phyloP scores from a whole-genome alignment of 1,140 invertebrate species.

The Lucilia sericata region DNA sequence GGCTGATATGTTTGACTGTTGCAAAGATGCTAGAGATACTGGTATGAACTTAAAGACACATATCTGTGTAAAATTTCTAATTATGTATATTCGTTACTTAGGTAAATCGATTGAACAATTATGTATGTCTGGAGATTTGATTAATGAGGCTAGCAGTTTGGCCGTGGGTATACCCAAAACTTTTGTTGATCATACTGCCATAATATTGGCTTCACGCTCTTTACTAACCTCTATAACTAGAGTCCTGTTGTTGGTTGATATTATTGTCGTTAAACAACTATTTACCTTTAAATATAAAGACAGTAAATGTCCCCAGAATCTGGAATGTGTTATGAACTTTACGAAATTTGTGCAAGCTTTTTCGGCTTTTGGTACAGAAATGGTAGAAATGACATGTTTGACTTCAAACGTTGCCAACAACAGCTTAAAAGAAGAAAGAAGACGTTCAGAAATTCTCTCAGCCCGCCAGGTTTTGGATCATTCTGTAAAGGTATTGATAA shows the following conservation, averaged over 20 bases:
- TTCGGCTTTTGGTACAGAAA: conserved; percentile 97
- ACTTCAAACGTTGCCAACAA: conserved; percentile 80
- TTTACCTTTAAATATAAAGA: conserved; percentile 97
- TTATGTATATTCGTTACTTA: conserved; percentile 34
- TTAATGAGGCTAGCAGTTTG: conserved; percentile 72
- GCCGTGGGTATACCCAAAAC: conserved; percentile 70
- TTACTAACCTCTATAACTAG: conserved; percentile 95
- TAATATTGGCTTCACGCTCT: conserved; percentile 92
- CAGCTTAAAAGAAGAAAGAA: conserved; percentile 94
- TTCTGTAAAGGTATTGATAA: conserved; percentile 97
- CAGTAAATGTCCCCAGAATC: conserved; percentile 82
- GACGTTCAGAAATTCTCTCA: conserved; percentile 94
- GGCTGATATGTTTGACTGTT: conserved; percentile 97
- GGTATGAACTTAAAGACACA: conserved; percentile 73
- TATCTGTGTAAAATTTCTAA: background rate
- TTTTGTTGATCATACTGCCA: conserved; percentile 74
- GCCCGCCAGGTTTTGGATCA: conserved; percentile 94
- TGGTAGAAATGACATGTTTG: conserved; percentile 97
- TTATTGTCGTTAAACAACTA: conserved; percentile 97
- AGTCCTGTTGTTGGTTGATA: conserved; percentile 97
- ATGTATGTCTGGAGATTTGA: conserved; percentile 75
- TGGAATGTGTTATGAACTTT: conserved; percentile 96
- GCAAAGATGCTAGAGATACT: conserved; percentile 94
- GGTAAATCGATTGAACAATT: conserved; percentile 84
- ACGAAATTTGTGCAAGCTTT: conserved; percentile 99